These are phyloP conservation scores for Perca fluviatilis DNA, from an alignment of 2,113 vertebrate genomes.

Conservation along the genomic window DNA sequence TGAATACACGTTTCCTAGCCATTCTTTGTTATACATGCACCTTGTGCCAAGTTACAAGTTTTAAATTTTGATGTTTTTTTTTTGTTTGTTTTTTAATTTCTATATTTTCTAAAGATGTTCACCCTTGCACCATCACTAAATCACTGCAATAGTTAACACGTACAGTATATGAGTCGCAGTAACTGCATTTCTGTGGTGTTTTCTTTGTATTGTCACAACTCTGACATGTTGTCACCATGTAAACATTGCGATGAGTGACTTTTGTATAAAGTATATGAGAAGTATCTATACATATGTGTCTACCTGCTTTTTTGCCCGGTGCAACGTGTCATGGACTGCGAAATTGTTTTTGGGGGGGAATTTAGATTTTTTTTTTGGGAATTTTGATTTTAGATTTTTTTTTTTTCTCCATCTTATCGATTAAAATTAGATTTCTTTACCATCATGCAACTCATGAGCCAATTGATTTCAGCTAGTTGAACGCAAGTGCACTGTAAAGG, in stretches of 20 bases:
- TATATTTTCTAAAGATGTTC: slow-evolving; percentile 53
- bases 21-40: slow-evolving; percentile 62
- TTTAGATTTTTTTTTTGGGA: too few species aligned
- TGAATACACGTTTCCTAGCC: slow-evolving; percentile 50
- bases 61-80: slow-evolving; percentile 50
- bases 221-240: slow-evolving; percentile 69
- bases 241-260: slow-evolving; percentile 66
- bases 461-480: neutral
- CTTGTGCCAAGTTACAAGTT: slow-evolving; percentile 82
- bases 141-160: slow-evolving; percentile 67
- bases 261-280: slow-evolving; percentile 82
- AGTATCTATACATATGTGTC: slow-evolving; percentile 27
- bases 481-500: too few species aligned
- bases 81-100: slow-evolving; percentile 34
- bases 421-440: neutral
- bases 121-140: slow-evolving; percentile 62
- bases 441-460: neutral
- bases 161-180: slow-evolving; percentile 59
- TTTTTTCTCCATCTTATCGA: neutral
- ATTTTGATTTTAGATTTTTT: too few species aligned
- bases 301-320: neutral
- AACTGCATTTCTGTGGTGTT: slow-evolving; percentile 65
- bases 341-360: neutral
- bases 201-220: slow-evolving; percentile 72
- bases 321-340: neutral